Conservation (phyloP, 1,140 invertebrate genomes). For the Halictus rubicundus region DNA sequence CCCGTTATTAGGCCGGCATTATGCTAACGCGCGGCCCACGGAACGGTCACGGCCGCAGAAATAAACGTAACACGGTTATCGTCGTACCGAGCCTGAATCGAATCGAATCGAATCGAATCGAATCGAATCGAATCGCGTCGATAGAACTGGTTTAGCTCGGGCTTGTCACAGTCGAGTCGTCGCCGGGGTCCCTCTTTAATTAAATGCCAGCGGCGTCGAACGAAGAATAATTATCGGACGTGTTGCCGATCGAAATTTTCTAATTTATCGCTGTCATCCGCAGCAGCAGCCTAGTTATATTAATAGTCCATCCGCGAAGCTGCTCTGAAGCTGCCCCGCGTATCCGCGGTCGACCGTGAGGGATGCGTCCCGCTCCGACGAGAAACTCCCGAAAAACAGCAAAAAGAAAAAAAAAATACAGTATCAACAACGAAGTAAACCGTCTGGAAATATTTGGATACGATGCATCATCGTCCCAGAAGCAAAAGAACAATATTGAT, state of each 20-base stretch:
- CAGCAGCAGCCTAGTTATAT: slow-evolving; percentile 20
- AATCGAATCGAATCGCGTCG: background rate
- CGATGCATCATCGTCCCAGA: slow-evolving; percentile 21
- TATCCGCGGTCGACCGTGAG: background rate
- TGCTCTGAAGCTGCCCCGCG: background rate
- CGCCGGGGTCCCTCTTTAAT: background rate
- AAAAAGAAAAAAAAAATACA: background rate
- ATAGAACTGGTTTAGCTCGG: background rate
- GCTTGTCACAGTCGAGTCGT: background rate
- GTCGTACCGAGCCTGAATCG: background rate
- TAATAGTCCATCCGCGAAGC: background rate
- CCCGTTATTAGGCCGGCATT: slow-evolving; percentile 6
- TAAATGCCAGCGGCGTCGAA: slow-evolving; percentile 4
- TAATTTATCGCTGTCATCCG: slow-evolving; percentile 17
- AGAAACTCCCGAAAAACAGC: background rate
- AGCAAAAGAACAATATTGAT: slow-evolving; percentile 36
- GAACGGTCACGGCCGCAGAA: background rate
- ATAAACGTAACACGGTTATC: background rate
- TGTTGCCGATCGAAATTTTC: slow-evolving; percentile 2
- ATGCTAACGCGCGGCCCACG: background rate
- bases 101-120: too few relatives aligned
- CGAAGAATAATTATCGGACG: slow-evolving; percentile 17
- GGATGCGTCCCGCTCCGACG: too few relatives aligned
- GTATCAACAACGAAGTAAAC: slow-evolving; percentile 24
- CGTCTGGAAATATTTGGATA: slow-evolving; percentile 44